These are phyloP conservation scores for Serinus canaria DNA, from an alignment of 2,113 vertebrate genomes.

Conservation along the genomic window DNA sequence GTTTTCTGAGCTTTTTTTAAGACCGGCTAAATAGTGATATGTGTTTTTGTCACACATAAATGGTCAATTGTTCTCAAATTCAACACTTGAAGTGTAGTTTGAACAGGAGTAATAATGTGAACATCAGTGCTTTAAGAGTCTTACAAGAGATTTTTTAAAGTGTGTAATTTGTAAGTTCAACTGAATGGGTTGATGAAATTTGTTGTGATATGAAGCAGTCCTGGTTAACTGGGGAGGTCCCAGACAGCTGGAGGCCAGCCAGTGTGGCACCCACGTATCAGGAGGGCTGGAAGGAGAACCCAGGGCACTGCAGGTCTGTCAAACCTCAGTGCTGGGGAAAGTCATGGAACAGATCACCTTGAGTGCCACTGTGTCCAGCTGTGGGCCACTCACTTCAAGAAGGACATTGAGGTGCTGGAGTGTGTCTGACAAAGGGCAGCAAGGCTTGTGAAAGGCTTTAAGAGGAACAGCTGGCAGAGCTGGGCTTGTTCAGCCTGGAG, in stretches of 20 bases:
- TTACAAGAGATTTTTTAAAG: neutral
- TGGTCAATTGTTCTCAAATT: neutral
- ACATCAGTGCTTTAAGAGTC: neutral
- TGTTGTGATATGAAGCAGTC: neutral
- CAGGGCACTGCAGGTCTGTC: neutral
- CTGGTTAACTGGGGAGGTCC: neutral
- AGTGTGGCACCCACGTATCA: rapidly evolving
- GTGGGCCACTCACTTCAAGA: neutral
- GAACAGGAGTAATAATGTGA: neutral
- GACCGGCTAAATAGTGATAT: neutral
- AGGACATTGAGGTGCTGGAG: no score
- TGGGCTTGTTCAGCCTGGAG: neutral
- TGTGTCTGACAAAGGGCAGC: neutral
- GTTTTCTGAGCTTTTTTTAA: neutral
- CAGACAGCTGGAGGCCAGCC: neutral
- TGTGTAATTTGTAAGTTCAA: neutral
- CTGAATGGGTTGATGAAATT: neutral
- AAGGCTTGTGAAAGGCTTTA: neutral
- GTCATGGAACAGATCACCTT: neutral
- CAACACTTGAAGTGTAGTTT: neutral
- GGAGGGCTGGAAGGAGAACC: neutral
- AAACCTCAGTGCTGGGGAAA: neutral
- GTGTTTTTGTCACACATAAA: neutral
- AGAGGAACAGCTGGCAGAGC: neutral
- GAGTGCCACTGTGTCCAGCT: neutral